These are phyloP conservation scores for Stomatorhinus walkeri DNA, from an alignment of 2,797 vertebrate genomes.

Conservation along the genomic window DNA sequence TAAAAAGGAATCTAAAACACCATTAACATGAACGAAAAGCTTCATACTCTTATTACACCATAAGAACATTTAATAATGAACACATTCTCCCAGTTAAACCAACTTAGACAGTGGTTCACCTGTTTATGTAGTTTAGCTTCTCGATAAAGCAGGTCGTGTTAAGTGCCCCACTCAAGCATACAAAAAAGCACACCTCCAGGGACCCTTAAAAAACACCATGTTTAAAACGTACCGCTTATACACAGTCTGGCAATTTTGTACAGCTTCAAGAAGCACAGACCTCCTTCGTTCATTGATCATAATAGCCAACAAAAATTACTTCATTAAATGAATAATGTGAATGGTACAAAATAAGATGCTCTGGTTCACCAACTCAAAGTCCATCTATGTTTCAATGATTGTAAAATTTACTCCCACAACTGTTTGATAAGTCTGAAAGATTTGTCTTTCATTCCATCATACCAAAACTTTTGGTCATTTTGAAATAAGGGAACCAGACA, in stretches of 20 bases:
- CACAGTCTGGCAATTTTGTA: neutral
- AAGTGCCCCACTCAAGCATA: neutral
- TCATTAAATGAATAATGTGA: neutral
- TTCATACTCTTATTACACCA: neutral
- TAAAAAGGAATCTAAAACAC: neutral
- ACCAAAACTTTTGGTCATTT: neutral
- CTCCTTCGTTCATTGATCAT: neutral
- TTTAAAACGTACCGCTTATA: neutral
- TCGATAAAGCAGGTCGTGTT: neutral
- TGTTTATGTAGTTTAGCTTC: neutral
- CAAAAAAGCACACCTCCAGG: neutral
- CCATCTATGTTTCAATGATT: neutral
- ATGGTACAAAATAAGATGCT: neutral
- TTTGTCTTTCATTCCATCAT: neutral
- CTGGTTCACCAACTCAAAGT: neutral
- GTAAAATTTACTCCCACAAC: neutral
- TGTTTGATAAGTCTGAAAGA: neutral
- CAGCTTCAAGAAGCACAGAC: neutral
- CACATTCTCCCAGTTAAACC: neutral
- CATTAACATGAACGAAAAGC: neutral
- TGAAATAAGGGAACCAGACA: neutral
- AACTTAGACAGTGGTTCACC: neutral
- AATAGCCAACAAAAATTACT: neutral
- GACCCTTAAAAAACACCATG: neutral
- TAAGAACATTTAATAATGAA: neutral